These are phyloP conservation scores for Ormyrus pomaceus DNA, from an alignment of 2,888 invertebrate genomes.

Conservation along the genomic window DNA sequence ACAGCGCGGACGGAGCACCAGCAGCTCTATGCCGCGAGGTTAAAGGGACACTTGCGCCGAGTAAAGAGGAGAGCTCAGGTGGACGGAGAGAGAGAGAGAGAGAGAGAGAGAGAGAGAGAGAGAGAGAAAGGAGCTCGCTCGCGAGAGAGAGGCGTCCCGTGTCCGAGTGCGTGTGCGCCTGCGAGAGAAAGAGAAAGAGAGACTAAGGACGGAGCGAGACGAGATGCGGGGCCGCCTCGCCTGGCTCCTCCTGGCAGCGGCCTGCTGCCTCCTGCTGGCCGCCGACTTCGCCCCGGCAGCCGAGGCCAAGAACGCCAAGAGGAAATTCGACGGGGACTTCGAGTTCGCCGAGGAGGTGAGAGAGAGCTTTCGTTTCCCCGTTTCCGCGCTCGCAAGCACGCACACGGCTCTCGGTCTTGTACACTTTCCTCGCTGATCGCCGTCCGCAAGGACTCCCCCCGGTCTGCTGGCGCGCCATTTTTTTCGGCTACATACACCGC, in stretches of 20 bases:
- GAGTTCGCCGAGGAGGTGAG: slow-evolving; percentile 88
- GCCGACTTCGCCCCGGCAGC: slow-evolving; percentile 59
- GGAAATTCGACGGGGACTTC: slow-evolving; percentile 87
- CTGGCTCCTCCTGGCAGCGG: slow-evolving; percentile 72
- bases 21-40: slow-evolving; percentile 22
- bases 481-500: slow-evolving; percentile 15
- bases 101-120: no score
- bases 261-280: slow-evolving; percentile 59
- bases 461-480: slow-evolving; percentile 42
- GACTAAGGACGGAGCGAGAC: slow-evolving; percentile 57
- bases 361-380: no score
- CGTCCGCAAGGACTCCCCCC: slow-evolving; percentile 18
- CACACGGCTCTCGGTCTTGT: no score
- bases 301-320: slow-evolving; percentile 77
- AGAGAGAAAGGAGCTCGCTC: not conserved
- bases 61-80: not conserved
- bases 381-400: no score
- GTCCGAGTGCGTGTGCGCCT: not conserved
- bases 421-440: slow-evolving; percentile 1
- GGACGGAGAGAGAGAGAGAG: no score
- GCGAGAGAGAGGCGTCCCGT: slow-evolving; percentile 34
- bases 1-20: no score
- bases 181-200: slow-evolving; percentile 34
- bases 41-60: slow-evolving; percentile 6
- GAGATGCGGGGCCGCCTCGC: slow-evolving; percentile 75